These are phyloP conservation scores for Rotaria magnacalcarata DNA, from an alignment of 2,888 invertebrate genomes.

Conservation along the genomic window DNA sequence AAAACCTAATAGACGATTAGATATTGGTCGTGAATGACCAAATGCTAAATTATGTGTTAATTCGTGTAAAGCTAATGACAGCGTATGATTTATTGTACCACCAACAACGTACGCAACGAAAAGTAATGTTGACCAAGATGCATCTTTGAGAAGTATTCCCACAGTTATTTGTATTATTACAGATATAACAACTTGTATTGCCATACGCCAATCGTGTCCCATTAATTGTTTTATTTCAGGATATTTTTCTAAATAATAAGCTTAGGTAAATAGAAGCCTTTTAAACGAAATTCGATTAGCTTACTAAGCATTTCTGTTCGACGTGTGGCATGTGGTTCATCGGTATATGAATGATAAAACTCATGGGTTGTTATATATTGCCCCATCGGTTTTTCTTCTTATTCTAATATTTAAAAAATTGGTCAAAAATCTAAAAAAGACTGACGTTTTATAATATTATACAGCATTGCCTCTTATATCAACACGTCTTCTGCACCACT, in stretches of 20 bases:
- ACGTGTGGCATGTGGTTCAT: constrained; percentile 3
- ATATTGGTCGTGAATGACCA: constrained; percentile 80
- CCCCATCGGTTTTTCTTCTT: background rate
- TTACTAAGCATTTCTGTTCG: background rate
- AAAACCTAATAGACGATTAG: constrained; percentile 83
- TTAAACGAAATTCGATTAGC: background rate
- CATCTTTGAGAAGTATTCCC: constrained; percentile 70
- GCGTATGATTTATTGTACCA: constrained; percentile 87
- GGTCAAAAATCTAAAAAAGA: too few species aligned
- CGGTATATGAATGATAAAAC: background rate
- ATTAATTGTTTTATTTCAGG: constrained; percentile 87
- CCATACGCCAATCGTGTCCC: constrained; percentile 81
- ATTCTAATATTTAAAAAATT: too few species aligned
- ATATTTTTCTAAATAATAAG: constrained; percentile 74
- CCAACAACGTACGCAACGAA: constrained; percentile 85
- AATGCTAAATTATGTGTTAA: constrained; percentile 93
- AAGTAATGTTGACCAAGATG: constrained; percentile 75
- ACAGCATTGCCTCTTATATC: too few species aligned
- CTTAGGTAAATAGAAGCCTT: too few species aligned
- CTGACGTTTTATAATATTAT: too few species aligned
- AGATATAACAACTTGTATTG: constrained; percentile 82
- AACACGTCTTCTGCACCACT: too few species aligned
- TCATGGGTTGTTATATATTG: background rate
- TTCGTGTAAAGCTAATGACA: constrained; percentile 87
- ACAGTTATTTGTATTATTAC: constrained; percentile 76